A percentile compares a stretch with the other conserved stretches of the same genome.
Evolutionary conservation across 2,113 vertebrate genomes (phyloP).

Genomic region (Rhea americana): DNA sequence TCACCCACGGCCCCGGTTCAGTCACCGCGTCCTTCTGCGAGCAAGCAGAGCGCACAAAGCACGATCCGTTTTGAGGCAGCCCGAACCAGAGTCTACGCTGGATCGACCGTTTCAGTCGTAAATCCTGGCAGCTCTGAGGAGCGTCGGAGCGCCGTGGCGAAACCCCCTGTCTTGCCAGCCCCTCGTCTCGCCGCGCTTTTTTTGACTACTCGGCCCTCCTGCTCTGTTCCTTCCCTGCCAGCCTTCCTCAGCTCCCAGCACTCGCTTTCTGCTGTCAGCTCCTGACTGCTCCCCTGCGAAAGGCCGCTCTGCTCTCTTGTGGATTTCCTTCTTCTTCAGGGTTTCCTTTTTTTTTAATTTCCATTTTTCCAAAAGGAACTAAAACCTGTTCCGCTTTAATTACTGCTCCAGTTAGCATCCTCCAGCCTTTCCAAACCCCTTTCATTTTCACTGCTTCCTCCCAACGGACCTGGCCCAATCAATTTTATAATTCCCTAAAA

Average conservation of each 20-base stretch:
- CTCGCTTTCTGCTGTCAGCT: not conserved
- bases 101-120: rapidly evolving
- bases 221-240: not conserved
- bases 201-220: not conserved
- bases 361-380: slow-evolving; percentile 32
- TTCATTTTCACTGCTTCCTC: slow-evolving; percentile 50
- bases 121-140: rapidly evolving
- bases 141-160: rapidly evolving
- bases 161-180: not conserved
- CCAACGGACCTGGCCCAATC: slow-evolving; percentile 28
- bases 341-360: not conserved
- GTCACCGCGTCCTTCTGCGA: not conserved
- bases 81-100: rapidly evolving
- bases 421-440: slow-evolving; percentile 14
- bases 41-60: not conserved
- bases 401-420: slow-evolving; percentile 5
- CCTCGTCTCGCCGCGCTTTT: not conserved
- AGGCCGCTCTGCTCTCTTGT: not conserved
- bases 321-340: not conserved
- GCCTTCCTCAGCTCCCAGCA: not conserved
- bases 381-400: slow-evolving; percentile 37
- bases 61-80: not conserved
- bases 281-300: not conserved
- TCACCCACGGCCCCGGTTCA: rapidly evolving
- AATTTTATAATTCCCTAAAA: slow-evolving; percentile 36